phyloP scores from a whole-genome alignment of 2,797 vertebrate genomes.

The Phylloscopus collybita region DNA sequence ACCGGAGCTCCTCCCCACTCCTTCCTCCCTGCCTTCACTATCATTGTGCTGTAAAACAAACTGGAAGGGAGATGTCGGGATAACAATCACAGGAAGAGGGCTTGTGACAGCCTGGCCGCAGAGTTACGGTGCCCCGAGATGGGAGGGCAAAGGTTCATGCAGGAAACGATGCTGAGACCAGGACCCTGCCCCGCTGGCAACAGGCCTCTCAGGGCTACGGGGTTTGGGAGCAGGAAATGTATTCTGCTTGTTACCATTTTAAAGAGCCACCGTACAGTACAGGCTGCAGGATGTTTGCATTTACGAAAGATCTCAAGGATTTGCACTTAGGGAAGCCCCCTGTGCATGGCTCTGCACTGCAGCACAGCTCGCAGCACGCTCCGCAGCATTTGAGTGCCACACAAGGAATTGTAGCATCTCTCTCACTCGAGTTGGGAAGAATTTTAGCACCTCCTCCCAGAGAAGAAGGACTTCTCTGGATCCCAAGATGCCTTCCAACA shows the following conservation, averaged over 20 bases:
- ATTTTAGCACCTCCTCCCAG: not conserved
- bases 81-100: constrained; percentile 61
- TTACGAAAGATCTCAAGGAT: not conserved
- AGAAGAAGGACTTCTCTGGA: not conserved
- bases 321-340: not conserved
- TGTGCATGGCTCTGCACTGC: not conserved
- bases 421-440: fast-evolving
- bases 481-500: not conserved
- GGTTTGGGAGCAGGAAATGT: not conserved
- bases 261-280: not conserved
- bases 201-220: not conserved
- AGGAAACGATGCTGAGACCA: constrained; percentile 8
- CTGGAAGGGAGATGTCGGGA: constrained; percentile 24
- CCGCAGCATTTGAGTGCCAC: not conserved
- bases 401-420: not conserved
- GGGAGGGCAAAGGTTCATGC: constrained; percentile 18
- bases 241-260: not conserved
- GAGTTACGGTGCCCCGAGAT: constrained; percentile 17
- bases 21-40: constrained; percentile 20
- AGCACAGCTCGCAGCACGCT: not conserved
- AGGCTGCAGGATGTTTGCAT: not conserved
- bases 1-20: not conserved
- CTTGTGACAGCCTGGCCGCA: not conserved
- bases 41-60: constrained; percentile 28
- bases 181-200: not conserved